Base-by-base conservation (phyloP, 37 sponge, comb jelly and placozoan species). In the Spongia lamella region DNA sequence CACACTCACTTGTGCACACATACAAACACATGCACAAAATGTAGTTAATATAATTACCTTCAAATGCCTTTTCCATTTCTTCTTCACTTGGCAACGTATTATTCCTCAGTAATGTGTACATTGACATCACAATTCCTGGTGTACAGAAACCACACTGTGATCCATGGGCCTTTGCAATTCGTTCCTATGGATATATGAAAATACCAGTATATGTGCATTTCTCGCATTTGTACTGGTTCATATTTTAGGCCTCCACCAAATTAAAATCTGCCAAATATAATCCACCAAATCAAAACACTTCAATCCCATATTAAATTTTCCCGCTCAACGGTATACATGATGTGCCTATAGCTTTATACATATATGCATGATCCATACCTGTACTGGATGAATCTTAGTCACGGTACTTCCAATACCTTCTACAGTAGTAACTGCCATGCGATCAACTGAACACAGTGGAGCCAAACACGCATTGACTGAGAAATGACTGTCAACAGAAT, bases 401-500 rank as follows among this genome's bases (percentile, higher is more conserved):
- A 9, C 30, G 7, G 83, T 72, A 55, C 83, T 93, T 0, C 94
- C 94, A 40, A 93, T 89, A 20, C 94, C 94, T 64, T 93, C 94
- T 37, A 93, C 94, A 14, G 94, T 93, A 24, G 89, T 93, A 47
- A 93, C 81, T 0, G 94, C 89, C 78, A 85, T 56, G 7, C 86
- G 86, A 66, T 88, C 80, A 65, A 93, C 70, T 36, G 83, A 76
- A 50, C 94, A 93, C 15, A 93, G 70, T 19, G 88, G 94, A 70
- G 81, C 71, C 25, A 93, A 63, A 59, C 94, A 93, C 52, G 94
- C 89, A 70, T 93, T 88, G 52, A 85, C 76, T 27, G 94, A 77
- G 26, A 50, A 47, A 71, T 93, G 89, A 17, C 79, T 81, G 59
- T 13, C 13, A n/a, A 27, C 9, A 43, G 9, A 43, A 43, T 9